Conservation (phyloP, 2,888 invertebrate species). For the Patella depressa region DNA sequence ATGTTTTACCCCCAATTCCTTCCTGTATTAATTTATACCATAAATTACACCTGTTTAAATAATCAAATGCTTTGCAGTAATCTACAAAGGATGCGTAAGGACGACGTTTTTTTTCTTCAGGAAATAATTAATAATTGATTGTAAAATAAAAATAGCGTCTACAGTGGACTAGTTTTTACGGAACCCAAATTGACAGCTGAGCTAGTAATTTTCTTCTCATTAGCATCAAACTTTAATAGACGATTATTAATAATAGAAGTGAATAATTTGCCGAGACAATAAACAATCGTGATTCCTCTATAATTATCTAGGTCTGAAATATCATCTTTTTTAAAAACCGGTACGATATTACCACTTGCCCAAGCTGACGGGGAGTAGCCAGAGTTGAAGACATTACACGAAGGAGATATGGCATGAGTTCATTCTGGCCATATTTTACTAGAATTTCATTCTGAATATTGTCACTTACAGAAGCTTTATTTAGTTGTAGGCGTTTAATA, state of each 20-base stretch:
- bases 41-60: slow-evolving; percentile 20
- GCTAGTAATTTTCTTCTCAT: slow-evolving; percentile 23
- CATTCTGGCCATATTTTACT: no score
- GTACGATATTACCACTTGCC: slow-evolving; percentile 26
- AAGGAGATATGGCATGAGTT: no score
- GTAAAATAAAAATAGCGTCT: slow-evolving; percentile 30
- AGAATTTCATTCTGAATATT: no score
- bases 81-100: slow-evolving; percentile 32
- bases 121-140: slow-evolving; percentile 23
- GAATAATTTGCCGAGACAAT: slow-evolving; percentile 33
- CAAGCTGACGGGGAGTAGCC: slow-evolving; percentile 28
- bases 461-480: no score
- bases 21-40: slow-evolving; percentile 21
- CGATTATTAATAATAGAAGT: slow-evolving; percentile 30
- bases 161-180: slow-evolving; percentile 21
- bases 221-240: slow-evolving; percentile 24
- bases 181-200: slow-evolving; percentile 31
- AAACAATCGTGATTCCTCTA: slow-evolving; percentile 32
- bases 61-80: slow-evolving; percentile 32
- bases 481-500: no score
- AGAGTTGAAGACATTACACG: slow-evolving; percentile 21
- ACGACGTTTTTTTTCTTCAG: slow-evolving; percentile 12
- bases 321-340: slow-evolving; percentile 32
- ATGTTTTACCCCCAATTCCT: slow-evolving; percentile 16
- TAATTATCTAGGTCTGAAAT: slow-evolving; percentile 31